phyloP scores from a whole-genome alignment of 2,113 vertebrate genomes.

The Ornithorhynchus anatinus region DNA sequence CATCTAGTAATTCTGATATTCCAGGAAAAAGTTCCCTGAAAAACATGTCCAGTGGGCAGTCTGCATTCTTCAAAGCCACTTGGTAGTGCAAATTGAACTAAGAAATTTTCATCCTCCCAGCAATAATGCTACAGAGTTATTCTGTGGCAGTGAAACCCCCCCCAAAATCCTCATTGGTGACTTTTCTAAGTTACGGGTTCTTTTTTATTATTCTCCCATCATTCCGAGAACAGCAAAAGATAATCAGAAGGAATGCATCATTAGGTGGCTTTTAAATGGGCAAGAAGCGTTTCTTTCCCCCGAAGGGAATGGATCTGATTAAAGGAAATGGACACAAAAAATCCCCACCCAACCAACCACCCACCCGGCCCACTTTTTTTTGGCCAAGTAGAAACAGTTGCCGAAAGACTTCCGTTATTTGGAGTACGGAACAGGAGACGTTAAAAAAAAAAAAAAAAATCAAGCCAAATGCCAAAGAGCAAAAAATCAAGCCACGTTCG shows the following conservation, averaged over 20 bases:
- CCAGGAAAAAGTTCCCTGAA: not conserved
- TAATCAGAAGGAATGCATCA: not conserved
- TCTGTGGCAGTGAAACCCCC: constrained; percentile 1
- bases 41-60: not conserved
- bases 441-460: too few relatives aligned
- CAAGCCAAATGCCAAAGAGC: constrained; percentile 70
- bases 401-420: constrained; percentile 58
- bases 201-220: constrained; percentile 9
- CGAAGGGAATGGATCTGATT: constrained; percentile 42
- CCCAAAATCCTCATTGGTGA: constrained; percentile 51
- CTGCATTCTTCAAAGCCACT: not conserved
- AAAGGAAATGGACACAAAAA: constrained; percentile 51
- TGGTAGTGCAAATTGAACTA: not conserved
- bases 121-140: not conserved
- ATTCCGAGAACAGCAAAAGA: constrained; percentile 15
- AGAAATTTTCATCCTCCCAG: constrained; percentile 2
- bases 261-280: not conserved
- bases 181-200: constrained; percentile 43
- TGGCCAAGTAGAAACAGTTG: constrained; percentile 22
- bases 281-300: constrained; percentile 30
- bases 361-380: too few relatives aligned
- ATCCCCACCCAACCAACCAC: too few relatives aligned
- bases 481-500: constrained; percentile 62
- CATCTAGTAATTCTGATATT: not conserved
- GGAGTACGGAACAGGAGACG: constrained; percentile 57